These are phyloP conservation scores for Galbula dea DNA, from an alignment of 2,113 vertebrate genomes.

Conservation along the genomic window DNA sequence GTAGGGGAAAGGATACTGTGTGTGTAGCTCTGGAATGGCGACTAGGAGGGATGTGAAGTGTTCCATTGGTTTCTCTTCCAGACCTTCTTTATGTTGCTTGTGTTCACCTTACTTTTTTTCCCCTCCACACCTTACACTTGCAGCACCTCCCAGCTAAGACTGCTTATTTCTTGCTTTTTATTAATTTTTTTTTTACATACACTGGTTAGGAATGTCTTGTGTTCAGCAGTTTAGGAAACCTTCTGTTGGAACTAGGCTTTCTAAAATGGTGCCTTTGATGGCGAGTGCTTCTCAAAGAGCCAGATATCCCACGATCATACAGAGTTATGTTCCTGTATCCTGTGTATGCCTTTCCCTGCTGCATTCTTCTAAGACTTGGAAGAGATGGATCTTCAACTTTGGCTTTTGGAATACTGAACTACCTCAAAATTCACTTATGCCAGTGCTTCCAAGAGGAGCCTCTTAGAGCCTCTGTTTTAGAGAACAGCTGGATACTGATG, in stretches of 20 bases:
- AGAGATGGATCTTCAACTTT: neutral
- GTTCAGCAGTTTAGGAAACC: neutral
- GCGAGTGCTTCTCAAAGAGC: neutral
- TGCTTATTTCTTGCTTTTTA: neutral
- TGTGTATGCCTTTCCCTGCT: neutral
- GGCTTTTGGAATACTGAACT: neutral
- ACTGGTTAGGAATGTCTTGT: neutral
- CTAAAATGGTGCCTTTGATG: neutral
- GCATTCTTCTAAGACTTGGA: neutral
- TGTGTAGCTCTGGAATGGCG: neutral
- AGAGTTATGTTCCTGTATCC: neutral
- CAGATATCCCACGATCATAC: neutral
- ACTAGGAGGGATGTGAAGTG: neutral
- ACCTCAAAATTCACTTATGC: neutral
- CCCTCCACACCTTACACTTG: neutral
- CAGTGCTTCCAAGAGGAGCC: neutral
- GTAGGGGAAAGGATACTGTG: neutral
- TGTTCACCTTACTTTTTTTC: neutral
- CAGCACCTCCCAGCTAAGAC: neutral
- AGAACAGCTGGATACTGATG: neutral
- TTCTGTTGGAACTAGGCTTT: neutral
- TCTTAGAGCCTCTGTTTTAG: neutral
- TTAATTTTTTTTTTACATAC: neutral
- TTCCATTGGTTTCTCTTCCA: neutral
- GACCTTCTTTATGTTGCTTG: fast-evolving